These are phyloP conservation scores for Dynastes tityus DNA, from an alignment of 2,888 invertebrate species.

Conservation along the genomic window DNA sequence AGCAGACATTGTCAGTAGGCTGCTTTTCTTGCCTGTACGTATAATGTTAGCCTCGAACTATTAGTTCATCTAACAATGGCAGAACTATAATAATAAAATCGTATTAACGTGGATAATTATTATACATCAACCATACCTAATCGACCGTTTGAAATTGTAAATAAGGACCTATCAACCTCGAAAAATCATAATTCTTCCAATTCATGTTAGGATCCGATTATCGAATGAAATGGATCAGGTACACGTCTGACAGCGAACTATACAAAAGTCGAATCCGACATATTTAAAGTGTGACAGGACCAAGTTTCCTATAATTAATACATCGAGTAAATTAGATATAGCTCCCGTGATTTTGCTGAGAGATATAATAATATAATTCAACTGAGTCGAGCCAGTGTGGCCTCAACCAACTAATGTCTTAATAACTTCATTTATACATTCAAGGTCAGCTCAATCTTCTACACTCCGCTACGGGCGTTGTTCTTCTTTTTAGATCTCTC, in stretches of 20 bases:
- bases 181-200: constrained; percentile 47
- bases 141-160: constrained; percentile 39
- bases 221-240: constrained; percentile 32
- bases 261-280: constrained; percentile 43
- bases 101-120: constrained; percentile 36
- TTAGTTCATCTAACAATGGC: no score
- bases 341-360: constrained; percentile 68
- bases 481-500: constrained; percentile 56
- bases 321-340: constrained; percentile 68
- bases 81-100: neutral
- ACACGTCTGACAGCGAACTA: constrained; percentile 22
- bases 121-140: constrained; percentile 47
- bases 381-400: constrained; percentile 66
- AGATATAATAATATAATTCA: constrained; percentile 69
- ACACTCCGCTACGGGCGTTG: constrained; percentile 57
- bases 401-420: constrained; percentile 70
- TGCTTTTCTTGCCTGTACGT: neutral
- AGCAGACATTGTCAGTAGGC: neutral
- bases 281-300: constrained; percentile 59
- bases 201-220: constrained; percentile 40
- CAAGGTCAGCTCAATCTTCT: constrained; percentile 67
- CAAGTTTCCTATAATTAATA: constrained; percentile 67
- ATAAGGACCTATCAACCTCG: constrained; percentile 27
- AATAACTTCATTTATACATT: constrained; percentile 71
- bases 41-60: no score